Evolutionary conservation across 2,888 invertebrate genomes (phyloP).

Genomic region (Lasioglossum malachurum): DNA sequence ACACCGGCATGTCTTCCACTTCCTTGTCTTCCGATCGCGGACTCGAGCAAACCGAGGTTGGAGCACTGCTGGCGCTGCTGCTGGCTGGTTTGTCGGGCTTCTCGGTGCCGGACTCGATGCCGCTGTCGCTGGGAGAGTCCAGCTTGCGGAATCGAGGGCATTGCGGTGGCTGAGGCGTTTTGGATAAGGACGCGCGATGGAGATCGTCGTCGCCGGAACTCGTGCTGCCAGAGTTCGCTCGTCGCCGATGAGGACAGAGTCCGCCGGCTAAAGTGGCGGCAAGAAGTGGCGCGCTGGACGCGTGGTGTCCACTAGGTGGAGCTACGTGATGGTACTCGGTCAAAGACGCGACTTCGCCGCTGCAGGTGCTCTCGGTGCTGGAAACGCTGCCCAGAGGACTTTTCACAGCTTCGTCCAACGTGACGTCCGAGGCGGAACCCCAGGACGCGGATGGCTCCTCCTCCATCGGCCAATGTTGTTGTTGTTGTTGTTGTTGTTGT

Average conservation of each 20-base stretch:
- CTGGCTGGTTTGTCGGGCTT: slow-evolving; percentile 90
- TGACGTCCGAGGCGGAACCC: slow-evolving; percentile 89
- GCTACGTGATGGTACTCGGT: slow-evolving; percentile 86
- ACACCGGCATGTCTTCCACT: slow-evolving; percentile 95
- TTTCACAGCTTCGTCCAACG: slow-evolving; percentile 92
- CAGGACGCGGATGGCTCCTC: slow-evolving; percentile 90
- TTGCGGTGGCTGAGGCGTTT: slow-evolving; percentile 83
- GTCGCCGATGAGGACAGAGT: slow-evolving; percentile 90
- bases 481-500: slow-evolving; percentile 81
- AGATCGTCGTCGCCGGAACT: slow-evolving; percentile 92
- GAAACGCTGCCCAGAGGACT: slow-evolving; percentile 95
- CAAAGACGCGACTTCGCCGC: slow-evolving; percentile 88
- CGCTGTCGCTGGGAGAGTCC: slow-evolving; percentile 96
- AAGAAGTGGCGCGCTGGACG: slow-evolving; percentile 90
- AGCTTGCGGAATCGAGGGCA: slow-evolving; percentile 92
- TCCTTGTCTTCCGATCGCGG: slow-evolving; percentile 94
- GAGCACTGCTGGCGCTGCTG: slow-evolving; percentile 88
- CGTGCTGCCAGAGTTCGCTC: slow-evolving; percentile 90
- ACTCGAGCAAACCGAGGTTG: slow-evolving; percentile 93
- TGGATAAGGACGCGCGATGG: slow-evolving; percentile 84
- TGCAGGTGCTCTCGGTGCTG: slow-evolving; percentile 94
- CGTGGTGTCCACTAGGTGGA: slow-evolving; percentile 85
- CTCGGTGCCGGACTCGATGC: slow-evolving; percentile 96
- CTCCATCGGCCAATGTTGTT: slow-evolving; percentile 89
- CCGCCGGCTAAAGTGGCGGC: slow-evolving; percentile 91